Percentiles rank a stretch among this genome's conserved stretches.
Evolutionary conservation across 2,113 vertebrate genomes (phyloP).

Genomic region (Rhynchomys soricoides): DNA sequence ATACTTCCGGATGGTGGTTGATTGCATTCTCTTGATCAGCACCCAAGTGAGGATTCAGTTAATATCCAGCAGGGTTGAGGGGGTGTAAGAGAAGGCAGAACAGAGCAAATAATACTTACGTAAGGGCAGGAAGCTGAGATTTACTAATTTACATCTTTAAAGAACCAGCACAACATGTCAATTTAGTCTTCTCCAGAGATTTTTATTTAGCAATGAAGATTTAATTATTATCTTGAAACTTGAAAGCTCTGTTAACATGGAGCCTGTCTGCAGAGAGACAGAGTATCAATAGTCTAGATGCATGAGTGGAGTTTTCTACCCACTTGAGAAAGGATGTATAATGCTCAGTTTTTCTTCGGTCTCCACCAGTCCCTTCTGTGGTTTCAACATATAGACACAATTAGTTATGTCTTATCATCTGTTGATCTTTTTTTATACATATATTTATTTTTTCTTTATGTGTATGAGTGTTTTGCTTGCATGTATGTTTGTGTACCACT

Average conservation of each 20-base stretch:
- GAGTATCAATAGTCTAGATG: not conserved
- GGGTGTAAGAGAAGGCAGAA: not conserved
- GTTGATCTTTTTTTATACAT: not conserved
- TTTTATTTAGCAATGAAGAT: conserved; percentile 19
- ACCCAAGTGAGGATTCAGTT: not conserved
- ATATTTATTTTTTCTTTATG: not conserved
- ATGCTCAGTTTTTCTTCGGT: not conserved
- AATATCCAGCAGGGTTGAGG: not conserved
- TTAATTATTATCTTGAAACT: not conserved
- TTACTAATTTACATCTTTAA: not conserved
- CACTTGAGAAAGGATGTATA: not conserved
- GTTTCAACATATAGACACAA: not conserved
- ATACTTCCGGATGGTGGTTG: not conserved
- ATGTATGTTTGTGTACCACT: not conserved
- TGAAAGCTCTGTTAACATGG: not conserved
- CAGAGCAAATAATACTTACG: not conserved
- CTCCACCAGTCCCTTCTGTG: not conserved
- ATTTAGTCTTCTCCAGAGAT: not conserved
- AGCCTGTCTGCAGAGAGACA: not conserved
- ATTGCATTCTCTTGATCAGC: not conserved
- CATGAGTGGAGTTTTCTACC: not conserved
- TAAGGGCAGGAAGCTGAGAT: not conserved
- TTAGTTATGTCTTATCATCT: not conserved
- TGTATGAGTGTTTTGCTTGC: not conserved
- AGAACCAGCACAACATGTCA: not conserved